Evolutionary conservation across 2,113 vertebrate genomes (phyloP), one percentile per base, ranked within the genome.

Genomic region (Anarrhichthys ocellatus): DNA sequence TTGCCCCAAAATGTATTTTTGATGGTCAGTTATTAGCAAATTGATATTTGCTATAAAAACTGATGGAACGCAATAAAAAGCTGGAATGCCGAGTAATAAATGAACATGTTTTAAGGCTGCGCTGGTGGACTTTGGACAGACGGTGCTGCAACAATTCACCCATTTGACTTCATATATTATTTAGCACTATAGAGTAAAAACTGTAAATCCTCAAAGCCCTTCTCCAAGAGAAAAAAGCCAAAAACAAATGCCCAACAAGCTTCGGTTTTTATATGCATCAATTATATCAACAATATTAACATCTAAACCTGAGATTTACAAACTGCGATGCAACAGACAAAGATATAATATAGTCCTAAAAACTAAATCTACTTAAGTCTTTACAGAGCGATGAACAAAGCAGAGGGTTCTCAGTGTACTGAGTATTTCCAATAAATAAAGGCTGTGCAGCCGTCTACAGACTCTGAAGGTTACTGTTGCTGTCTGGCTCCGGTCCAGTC

Each of bases 391-490:
- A 20, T 17, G 5, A 52, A 38, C 20, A 15, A 65, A 68, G 70
- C 58, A 44, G 27, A 73, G 20, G 15, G 29, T 13, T 54, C 68
- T 63, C 50, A 46, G 32, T 40, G 59, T 44, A n/a, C 17, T 13
- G 63, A 46, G 82, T 40, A 1, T 63, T 67, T 73, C 4, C 22
- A 64, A 56, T 24, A 56, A 80, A 80, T 15, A 10, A 15, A n/a
- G 42, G 32, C 52, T 44, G 34, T 34, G 32, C 68, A 73, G 77
- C 8, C 5, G 63, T 77, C 42, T 40, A 4, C 73, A 62, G n/a
- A 78, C 14, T 73, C 9, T 84, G 64, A 86, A 83, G 85, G 75
- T 78, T 84, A 79, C 40, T 58, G 81, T 64, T 74, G 73, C 59
- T 15, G 65, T 63, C 69, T 86, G 85, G 82, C 87, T 70, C 27